Evolutionary conservation across 2,113 vertebrate genomes (phyloP).

Genomic region (Pungitius pungitius): DNA sequence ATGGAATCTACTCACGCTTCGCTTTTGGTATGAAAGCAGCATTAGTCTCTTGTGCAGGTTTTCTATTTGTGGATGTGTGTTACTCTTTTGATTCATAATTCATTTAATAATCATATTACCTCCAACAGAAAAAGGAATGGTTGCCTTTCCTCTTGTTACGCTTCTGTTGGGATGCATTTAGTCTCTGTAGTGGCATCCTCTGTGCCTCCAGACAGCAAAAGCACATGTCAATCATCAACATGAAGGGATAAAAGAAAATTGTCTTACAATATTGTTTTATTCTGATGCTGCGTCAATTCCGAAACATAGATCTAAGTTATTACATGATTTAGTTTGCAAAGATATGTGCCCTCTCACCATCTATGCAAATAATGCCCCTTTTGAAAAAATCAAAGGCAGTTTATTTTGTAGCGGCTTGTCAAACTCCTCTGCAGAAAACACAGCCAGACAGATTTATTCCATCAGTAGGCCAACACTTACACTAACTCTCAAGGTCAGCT

Average conservation of each 20-base stretch:
- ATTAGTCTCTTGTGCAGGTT: slow-evolving; percentile 6
- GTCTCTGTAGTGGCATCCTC: neutral
- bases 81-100: slow-evolving; percentile 17
- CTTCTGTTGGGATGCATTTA: neutral
- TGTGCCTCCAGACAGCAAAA: neutral
- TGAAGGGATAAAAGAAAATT: too few species aligned
- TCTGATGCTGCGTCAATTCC: too few species aligned
- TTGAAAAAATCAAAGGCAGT: neutral
- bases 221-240: too few species aligned
- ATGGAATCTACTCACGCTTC: too few species aligned
- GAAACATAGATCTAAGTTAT: too few species aligned
- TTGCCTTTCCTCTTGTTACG: neutral
- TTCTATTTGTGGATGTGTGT: slow-evolving; percentile 20
- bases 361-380: neutral
- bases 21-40: neutral
- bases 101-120: neutral
- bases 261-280: too few species aligned
- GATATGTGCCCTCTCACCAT: neutral
- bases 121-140: neutral
- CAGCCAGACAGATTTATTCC: neutral
- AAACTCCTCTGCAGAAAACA: neutral
- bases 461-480: neutral
- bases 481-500: neutral
- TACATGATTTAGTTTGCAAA: neutral
- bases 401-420: neutral